Evolutionary conservation across 2,113 vertebrate species (phyloP).

Genomic region (Phrynocephalus versicolor): DNA sequence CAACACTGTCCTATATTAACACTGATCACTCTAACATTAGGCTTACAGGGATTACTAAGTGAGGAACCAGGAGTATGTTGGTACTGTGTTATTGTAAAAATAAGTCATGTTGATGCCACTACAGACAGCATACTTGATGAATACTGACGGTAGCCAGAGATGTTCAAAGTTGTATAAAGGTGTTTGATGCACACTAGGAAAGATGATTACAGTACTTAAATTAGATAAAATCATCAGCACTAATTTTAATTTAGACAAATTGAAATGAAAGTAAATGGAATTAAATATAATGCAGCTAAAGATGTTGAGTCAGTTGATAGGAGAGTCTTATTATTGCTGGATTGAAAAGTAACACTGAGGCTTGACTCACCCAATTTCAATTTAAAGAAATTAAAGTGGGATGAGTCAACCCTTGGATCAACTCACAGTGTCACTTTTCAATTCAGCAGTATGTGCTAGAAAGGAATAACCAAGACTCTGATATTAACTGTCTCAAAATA

Average conservation of each 20-base stretch:
- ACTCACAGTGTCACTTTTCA: neutral
- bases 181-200: neutral
- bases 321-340: too few relatives aligned
- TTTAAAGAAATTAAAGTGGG: neutral
- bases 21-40: neutral
- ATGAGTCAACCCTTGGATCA: too few relatives aligned
- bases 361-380: too few relatives aligned
- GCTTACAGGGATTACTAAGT: neutral
- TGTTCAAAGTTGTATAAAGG: neutral
- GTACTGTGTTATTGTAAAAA: neutral
- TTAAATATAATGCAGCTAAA: too few relatives aligned
- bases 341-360: too few relatives aligned
- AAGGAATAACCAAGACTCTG: neutral
- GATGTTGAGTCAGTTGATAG: too few relatives aligned
- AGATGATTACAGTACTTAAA: neutral
- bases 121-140: neutral
- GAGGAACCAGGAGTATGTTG: neutral
- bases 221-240: too few relatives aligned
- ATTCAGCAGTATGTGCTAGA: neutral
- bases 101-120: neutral
- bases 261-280: too few relatives aligned
- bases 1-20: too few relatives aligned
- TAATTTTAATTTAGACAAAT: neutral
- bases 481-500: neutral
- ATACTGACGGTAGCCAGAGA: neutral